phyloP scores from a whole-genome alignment of 2,888 invertebrate species.

The Mythimna impura region DNA sequence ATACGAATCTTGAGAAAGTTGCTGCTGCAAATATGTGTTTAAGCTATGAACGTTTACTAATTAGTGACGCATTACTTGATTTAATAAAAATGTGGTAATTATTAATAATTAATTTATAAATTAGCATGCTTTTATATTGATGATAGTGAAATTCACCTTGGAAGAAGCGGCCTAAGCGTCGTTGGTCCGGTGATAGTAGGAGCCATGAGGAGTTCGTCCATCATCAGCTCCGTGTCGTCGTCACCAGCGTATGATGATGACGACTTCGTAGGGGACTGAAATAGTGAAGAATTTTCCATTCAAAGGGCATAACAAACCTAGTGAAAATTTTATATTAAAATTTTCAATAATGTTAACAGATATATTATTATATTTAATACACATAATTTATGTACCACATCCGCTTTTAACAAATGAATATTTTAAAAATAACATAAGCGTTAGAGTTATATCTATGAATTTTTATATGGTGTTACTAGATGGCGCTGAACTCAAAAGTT shows the following conservation, averaged over 20 bases:
- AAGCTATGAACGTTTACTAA: slow-evolving; percentile 12
- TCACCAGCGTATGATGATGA: slow-evolving; percentile 92
- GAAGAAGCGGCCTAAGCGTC: slow-evolving; percentile 92
- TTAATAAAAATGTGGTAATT: background rate
- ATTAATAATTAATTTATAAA: background rate
- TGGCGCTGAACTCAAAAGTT: no score
- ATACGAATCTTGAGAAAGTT: slow-evolving; percentile 10
- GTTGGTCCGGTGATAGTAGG: slow-evolving; percentile 94
- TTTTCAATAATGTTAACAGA: background rate
- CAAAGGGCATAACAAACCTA: slow-evolving; percentile 66
- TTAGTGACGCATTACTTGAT: background rate
- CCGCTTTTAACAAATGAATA: no score
- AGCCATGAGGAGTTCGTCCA: slow-evolving; percentile 95
- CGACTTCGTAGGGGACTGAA: slow-evolving; percentile 92
- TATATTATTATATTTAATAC: background rate
- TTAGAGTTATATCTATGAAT: background rate
- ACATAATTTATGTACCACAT: background rate
- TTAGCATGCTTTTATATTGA: background rate
- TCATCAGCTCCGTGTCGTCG: slow-evolving; percentile 95
- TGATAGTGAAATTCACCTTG: slow-evolving; percentile 86
- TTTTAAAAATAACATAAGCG: background rate
- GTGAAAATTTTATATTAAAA: background rate
- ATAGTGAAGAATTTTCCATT: slow-evolving; percentile 72
- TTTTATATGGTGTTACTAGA: no score
- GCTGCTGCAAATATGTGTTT: slow-evolving; percentile 8